Evolutionary conservation across 35 echinoderm and acorn worm genomes (phyloP), one percentile per base, ranked within the genome.

Genomic region (Apostichopus japonicus): DNA sequence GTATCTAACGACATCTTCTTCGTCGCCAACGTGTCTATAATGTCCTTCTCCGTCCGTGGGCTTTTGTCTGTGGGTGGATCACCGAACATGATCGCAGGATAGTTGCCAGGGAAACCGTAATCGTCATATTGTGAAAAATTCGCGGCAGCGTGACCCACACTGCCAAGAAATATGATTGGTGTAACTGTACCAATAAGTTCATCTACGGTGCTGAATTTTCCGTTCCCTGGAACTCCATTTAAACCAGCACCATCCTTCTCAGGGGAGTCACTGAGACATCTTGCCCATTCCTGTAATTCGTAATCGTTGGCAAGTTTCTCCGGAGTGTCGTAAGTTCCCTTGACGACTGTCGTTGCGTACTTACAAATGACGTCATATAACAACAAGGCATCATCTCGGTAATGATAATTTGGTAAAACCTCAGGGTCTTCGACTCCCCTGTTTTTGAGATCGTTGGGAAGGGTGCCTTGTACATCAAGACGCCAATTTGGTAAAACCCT

Each of bases 121-220:
- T 93, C 78, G 33, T 97, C 79, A 65, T 97, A 97, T 56, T 93
- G 93, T 17, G 83, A 84, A 53, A 97, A 97, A 81, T 97, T 97
- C 1, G 88, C 91, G 10, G 96, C 93, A 5, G 96, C 96, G 59
- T 97, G 96, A 11, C 91, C 86, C 0, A 90, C 91, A 81, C 93
- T 95, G 19, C 77, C 52, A 65, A 95, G 92, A 55, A 97, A 97
- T 19, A 97, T 97, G 56, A 93, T 93, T 10, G 90, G 70, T 14
- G 93, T 90, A 16, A 96, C 17, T 0, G 80, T 86, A 23, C 80
- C 86, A 19, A 90, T 87, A 6, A 95, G 87, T 33, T 97, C 91
- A n/a, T 95, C 91, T 25, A 80, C 87, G n/a, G 77, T 86, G 19
- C 54, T 79, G 70, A 95, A 95, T 9, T 87, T 79, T 23, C 94